Evolutionary conservation across 2,888 invertebrate genomes (phyloP), one percentile per base, ranked within the genome.

Genomic region (Cataglyphis livida): DNA sequence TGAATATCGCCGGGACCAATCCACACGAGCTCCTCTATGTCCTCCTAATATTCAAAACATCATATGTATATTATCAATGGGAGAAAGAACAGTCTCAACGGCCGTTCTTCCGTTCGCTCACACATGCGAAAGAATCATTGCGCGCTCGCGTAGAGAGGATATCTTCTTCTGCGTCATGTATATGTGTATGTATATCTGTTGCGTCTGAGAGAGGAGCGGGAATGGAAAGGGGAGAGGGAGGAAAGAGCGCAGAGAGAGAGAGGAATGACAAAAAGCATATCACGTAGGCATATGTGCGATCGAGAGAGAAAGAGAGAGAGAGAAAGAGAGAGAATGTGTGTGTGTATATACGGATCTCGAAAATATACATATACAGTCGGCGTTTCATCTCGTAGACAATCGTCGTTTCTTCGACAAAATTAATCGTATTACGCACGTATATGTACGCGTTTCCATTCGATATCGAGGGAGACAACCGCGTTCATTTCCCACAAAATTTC

Each of bases 1-100:
- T 93, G 88, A 93, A 88, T 92, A 92, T 92, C 92, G 91, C 92
- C 93, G 94, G 94, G 94, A 94, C 94, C 94, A 94, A 94, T 93
- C 93, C 92, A 90, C 92, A 90, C 25, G 91, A 78, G 89, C 91
- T 90, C 89, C 91, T 84, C 82, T n/a, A n/a, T 84, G 65, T 82
- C 51, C 75, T 51, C 21, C 32, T 21, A 21, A 28, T 75, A 81
- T 38, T 57, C 76, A 64, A 65, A 41, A 65, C 76, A 76, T 74
- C 81, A 76, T 44, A 32, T 32, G 51, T 82, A n/a, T 51, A 65
- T 75, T 65, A 76, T 59, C 64, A 71, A 12, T 21, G n/a, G 12
- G 7, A 15, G 28, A 62, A 38, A 18, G 9, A 12, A 12, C 41
- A 44, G 59, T 18, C 28, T 28, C 18, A 18, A 38, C 44, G 57